Evolutionary conservation across 2,888 invertebrate genomes (phyloP).

Genomic region (Bombylius major): DNA sequence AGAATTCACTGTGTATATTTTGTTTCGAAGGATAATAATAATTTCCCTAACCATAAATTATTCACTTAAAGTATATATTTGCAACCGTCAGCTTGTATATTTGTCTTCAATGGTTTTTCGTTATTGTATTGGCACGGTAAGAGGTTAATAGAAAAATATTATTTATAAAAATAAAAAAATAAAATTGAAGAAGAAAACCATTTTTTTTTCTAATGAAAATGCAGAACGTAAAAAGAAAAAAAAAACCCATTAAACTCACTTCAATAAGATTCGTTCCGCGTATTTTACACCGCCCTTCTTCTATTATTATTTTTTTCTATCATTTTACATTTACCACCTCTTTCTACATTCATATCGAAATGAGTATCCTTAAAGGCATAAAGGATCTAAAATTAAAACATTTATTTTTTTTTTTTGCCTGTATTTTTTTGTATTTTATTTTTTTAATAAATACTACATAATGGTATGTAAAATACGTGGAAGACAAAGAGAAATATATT

Average conservation of each 20-base stretch:
- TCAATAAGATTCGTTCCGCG: constrained; percentile 10
- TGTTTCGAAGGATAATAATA: neutral
- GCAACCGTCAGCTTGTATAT: neutral
- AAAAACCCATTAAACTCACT: constrained; percentile 9
- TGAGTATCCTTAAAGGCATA: neutral
- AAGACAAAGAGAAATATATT: neutral
- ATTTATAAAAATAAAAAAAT: neutral
- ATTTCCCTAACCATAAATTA: constrained; percentile 10
- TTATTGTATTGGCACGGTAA: neutral
- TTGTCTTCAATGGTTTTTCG: neutral
- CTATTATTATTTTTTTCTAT: neutral
- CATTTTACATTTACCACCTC: neutral
- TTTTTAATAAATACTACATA: neutral
- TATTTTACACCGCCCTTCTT: constrained; percentile 6
- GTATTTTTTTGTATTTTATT: neutral
- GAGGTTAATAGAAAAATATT: neutral
- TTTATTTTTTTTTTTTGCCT: neutral
- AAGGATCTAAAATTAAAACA: constrained; percentile 8
- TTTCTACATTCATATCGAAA: neutral
- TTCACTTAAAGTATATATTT: constrained; percentile 6
- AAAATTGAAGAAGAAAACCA: neutral
- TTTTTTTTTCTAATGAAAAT: neutral
- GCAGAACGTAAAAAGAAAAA: neutral
- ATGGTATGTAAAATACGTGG: neutral
- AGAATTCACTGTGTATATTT: no score